Evolutionary conservation across 2,797 vertebrate genomes (phyloP).

Genomic region (Australoheros facetus): DNA sequence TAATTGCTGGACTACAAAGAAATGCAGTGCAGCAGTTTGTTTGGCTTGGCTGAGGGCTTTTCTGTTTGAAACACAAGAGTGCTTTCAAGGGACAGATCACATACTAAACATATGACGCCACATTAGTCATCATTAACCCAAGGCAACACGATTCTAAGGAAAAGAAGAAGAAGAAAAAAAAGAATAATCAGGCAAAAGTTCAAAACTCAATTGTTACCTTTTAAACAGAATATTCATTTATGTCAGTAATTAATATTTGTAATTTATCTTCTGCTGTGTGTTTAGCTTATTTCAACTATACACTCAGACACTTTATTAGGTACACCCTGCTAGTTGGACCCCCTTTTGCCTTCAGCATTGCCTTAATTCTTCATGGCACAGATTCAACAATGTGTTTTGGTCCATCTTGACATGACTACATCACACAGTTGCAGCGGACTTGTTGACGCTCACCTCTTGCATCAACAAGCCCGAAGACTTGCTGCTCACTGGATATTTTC

Average conservation of each 20-base stretch:
- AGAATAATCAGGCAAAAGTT: not conserved
- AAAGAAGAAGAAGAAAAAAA: not conserved
- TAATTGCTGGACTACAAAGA: slow-evolving; percentile 16
- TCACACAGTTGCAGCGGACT: not conserved
- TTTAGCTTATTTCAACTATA: not conserved
- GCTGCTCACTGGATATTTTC: too few species aligned
- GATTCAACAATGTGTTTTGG: not conserved
- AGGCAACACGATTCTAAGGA: not conserved
- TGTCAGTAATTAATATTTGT: not conserved
- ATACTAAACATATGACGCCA: slow-evolving; percentile 3
- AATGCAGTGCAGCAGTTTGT: not conserved
- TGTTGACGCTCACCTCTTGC: not conserved
- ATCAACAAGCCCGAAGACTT: too few species aligned
- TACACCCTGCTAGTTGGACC: not conserved
- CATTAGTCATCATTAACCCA: not conserved
- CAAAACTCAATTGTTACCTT: not conserved
- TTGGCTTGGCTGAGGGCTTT: slow-evolving; percentile 23
- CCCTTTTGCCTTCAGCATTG: not conserved
- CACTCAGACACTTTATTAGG: too few species aligned
- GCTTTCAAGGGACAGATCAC: slow-evolving; percentile 4
- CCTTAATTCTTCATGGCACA: not conserved
- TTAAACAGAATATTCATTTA: not conserved
- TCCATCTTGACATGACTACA: not conserved
- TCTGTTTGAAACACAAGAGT: slow-evolving; percentile 3
- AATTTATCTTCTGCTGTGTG: not conserved